Evolutionary conservation across 2,113 vertebrate genomes (phyloP), one percentile per base, ranked within the genome.

Genomic region (Eurystomus gularis): DNA sequence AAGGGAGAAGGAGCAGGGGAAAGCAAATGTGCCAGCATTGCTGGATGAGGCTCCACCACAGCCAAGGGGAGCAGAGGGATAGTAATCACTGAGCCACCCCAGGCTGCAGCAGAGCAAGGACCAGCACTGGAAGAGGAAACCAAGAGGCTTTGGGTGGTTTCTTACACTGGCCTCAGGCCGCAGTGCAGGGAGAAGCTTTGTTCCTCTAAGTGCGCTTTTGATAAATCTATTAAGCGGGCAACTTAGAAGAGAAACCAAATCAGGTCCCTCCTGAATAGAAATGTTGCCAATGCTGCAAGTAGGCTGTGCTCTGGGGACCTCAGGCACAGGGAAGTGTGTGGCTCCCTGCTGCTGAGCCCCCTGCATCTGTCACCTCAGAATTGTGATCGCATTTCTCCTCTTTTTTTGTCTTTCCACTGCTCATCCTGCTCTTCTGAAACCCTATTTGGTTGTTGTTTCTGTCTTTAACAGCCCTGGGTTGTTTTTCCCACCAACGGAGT

Each of bases 131-230:
- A 21, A 7, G 15, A 39, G 54, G 20, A 54, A 68, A 31, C 11
- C 3, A 5, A 90, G 72, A 71, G 49, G 26, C 23, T 61, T 24
- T 14, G 5, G 55, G 65, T 73, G 18, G 14, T 46, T 69, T 77
- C 55, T 55, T 17, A n/a, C 6, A 0, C 26, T 0, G 1, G 39
- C 9, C 12, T 7, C 37, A 24, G 61, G 65, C 39, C 24, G 2
- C 10, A 11, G 76, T 1, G 1, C 57, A 25, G 15, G 49, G 64
- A 57, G 40, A 80, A 82, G 51, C 68, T 58, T 23, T 46, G 44
- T 51, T 84, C 42, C 57, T 79, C 46, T 19, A 46, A 58, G 70
- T 6, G 20, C 52, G 18, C 62, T 64, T 90, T 42, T 39, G 76
- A 42, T 31, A 28, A 49, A 72, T 46, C 87, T 66, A 88, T 81